phyloP scores from a whole-genome alignment of 2,888 invertebrate species.

The Zhengitettix transpicula region DNA sequence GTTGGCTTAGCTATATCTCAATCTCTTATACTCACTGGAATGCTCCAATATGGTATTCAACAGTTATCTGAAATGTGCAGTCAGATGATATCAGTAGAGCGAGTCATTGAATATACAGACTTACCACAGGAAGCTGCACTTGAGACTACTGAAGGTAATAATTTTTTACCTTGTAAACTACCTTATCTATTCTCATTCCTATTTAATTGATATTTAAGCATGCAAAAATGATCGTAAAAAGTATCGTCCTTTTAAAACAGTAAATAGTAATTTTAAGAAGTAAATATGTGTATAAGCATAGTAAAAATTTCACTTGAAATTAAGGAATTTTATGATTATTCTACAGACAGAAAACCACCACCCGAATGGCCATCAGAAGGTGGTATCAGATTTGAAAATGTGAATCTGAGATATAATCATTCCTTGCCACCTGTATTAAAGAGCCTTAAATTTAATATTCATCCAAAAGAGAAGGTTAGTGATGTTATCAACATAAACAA shows the following conservation, averaged over 20 bases:
- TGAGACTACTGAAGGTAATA: constrained; percentile 17
- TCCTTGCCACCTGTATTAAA: constrained; percentile 31
- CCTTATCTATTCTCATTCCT: neutral
- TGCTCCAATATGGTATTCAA: constrained; percentile 35
- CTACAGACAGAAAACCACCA: constrained; percentile 14
- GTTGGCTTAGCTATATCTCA: constrained; percentile 24
- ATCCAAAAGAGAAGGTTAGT: constrained; percentile 24
- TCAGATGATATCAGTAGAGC: constrained; percentile 28
- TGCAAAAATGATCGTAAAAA: too few species aligned
- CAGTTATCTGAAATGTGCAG: constrained; percentile 31
- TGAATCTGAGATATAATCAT: constrained; percentile 29
- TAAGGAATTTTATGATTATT: too few species aligned
- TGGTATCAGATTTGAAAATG: constrained; percentile 21
- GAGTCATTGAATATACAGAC: constrained; percentile 32
- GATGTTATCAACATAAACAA: constrained; percentile 33
- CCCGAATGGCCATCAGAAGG: constrained; percentile 19
- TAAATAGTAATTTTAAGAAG: too few species aligned
- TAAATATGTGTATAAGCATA: neutral
- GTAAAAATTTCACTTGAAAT: too few species aligned
- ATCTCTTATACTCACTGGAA: constrained; percentile 27
- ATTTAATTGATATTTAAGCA: too few species aligned
- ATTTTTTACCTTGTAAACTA: neutral
- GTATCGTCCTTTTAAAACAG: too few species aligned
- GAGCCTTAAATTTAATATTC: constrained; percentile 23
- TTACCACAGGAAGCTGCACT: constrained; percentile 25